A percentile compares a stretch with the other conserved stretches of the same genome.
Evolutionary conservation across 1,140 invertebrate species (phyloP).

Genomic region (Tribolium madens): DNA sequence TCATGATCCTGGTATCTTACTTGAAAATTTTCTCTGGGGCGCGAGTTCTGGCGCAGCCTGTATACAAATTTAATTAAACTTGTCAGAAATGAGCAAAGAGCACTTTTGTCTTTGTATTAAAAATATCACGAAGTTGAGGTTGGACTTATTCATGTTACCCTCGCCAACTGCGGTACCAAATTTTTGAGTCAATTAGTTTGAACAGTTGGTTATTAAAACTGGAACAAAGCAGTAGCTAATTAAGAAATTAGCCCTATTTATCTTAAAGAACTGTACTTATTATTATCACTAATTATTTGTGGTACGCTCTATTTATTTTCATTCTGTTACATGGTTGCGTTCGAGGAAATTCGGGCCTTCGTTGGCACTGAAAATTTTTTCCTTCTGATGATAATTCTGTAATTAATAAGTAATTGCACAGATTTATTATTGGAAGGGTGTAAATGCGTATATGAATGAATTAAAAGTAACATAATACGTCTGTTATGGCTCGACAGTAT

Average conservation of each 20-base stretch:
- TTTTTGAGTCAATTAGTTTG: background rate
- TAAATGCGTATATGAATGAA: background rate
- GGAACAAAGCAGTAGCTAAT: slow-evolving; percentile 37
- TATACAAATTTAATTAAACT: slow-evolving; percentile 15
- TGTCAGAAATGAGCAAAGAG: background rate
- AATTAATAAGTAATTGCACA: too few species aligned
- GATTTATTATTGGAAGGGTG: too few species aligned
- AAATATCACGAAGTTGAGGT: too few species aligned
- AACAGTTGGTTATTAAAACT: slow-evolving; percentile 17
- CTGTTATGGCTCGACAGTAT: background rate
- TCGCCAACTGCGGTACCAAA: background rate
- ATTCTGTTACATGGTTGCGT: slow-evolving; percentile 23
- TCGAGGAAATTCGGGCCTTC: background rate
- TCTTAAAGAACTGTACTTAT: slow-evolving; percentile 17
- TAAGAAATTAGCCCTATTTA: slow-evolving; percentile 35
- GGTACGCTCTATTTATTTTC: slow-evolving; percentile 15
- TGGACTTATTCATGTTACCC: slow-evolving; percentile 13
- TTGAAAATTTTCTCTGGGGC: too few species aligned
- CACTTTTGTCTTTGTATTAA: too few species aligned
- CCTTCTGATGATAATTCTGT: background rate
- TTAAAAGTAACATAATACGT: background rate
- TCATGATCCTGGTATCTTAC: too few species aligned
- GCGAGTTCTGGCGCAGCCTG: too few species aligned
- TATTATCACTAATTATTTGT: slow-evolving; percentile 25
- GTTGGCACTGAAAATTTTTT: background rate